These are phyloP conservation scores for Elegia similella DNA, from an alignment of 2,888 invertebrate species.

Conservation along the genomic window DNA sequence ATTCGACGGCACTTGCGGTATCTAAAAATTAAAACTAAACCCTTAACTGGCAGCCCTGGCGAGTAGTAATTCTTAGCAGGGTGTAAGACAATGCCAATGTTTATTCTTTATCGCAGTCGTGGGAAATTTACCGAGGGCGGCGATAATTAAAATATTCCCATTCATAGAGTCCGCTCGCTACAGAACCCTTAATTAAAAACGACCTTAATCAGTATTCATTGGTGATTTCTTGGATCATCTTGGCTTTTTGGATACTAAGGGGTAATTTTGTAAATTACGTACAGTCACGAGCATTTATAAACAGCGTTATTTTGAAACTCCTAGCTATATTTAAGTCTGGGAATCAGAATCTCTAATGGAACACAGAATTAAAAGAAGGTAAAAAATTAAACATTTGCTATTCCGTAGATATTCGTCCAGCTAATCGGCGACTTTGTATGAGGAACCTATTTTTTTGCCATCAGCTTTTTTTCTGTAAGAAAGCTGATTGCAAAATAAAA, in stretches of 20 bases:
- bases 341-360: too few relatives aligned
- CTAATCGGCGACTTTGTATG: too few relatives aligned
- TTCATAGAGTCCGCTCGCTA: conserved; percentile 45
- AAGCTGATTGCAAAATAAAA: too few relatives aligned
- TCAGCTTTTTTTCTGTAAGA: too few relatives aligned
- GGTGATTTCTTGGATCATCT: conserved; percentile 27
- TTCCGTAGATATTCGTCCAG: too few relatives aligned
- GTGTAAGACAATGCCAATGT: conserved; percentile 74
- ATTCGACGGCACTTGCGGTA: too few relatives aligned
- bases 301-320: too few relatives aligned
- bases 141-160: conserved; percentile 78
- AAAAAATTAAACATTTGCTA: too few relatives aligned
- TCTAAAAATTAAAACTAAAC: not conserved
- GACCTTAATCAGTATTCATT: conserved; percentile 63
- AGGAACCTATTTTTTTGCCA: too few relatives aligned
- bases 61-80: conserved; percentile 65
- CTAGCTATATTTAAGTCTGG: too few relatives aligned
- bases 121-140: conserved; percentile 73
- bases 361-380: too few relatives aligned
- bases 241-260: conserved; percentile 2
- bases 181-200: conserved; percentile 65
- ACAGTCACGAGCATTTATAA: too few relatives aligned
- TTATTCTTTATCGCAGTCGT: conserved; percentile 82
- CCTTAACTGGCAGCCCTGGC: conserved; percentile 52
- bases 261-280: not conserved